Conservation (phyloP, 2,797 vertebrate genomes). For the Betta splendens region DNA sequence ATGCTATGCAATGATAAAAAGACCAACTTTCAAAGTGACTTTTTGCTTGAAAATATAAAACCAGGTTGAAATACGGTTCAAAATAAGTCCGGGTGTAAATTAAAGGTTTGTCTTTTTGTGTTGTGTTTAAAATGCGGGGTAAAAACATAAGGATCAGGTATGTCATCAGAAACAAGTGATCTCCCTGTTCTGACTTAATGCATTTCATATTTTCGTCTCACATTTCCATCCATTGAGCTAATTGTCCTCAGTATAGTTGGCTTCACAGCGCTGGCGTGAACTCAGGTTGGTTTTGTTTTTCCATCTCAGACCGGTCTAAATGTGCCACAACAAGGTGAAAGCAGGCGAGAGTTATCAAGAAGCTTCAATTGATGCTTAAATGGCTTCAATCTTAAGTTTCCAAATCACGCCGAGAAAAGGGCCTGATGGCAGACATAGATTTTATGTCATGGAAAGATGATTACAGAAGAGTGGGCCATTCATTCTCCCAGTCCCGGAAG, state of each 20-base stretch:
- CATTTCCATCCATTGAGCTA: too few relatives aligned
- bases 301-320: background rate
- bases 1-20: conserved; percentile 45
- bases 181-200: too few relatives aligned
- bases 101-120: background rate
- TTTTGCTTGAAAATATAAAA: conserved; percentile 37
- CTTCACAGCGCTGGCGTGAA: too few relatives aligned
- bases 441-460: conserved; percentile 57
- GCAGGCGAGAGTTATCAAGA: conserved; percentile 24
- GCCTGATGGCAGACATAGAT: conserved; percentile 26
- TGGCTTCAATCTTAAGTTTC: conserved; percentile 34
- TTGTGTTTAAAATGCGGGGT: too few relatives aligned
- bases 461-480: conserved; percentile 63
- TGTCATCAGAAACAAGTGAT: too few relatives aligned
- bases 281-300: conserved; percentile 6
- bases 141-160: too few relatives aligned
- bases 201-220: too few relatives aligned
- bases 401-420: conserved; percentile 38
- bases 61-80: background rate
- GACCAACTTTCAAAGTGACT: conserved; percentile 22
- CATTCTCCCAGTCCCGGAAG: conserved; percentile 49
- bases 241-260: too few relatives aligned
- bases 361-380: conserved; percentile 35
- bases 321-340: conserved; percentile 20
- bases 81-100: background rate